phyloP scores from a whole-genome alignment of 2,888 invertebrate genomes.

The Ophion obscuratus region DNA sequence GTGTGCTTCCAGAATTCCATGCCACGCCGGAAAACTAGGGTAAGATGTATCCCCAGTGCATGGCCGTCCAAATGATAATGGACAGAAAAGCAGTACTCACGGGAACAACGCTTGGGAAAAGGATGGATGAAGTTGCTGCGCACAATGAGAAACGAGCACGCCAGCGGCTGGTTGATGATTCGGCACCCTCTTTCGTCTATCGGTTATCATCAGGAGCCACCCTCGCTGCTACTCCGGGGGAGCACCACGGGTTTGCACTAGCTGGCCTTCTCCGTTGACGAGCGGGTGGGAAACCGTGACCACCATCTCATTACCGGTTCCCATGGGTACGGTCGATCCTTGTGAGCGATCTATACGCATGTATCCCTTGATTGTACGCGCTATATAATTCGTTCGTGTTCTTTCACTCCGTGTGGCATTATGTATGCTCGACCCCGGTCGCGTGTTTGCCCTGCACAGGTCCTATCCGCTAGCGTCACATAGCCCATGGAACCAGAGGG shows the following conservation, averaged over 20 bases:
- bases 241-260: conserved; percentile 42
- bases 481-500: conserved; percentile 68
- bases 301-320: conserved; percentile 84
- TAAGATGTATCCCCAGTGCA: background rate
- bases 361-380: conserved; percentile 39
- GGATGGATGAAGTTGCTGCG: conserved; percentile 51
- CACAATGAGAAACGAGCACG: conserved; percentile 45
- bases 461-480: conserved; percentile 52
- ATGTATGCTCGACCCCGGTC: conserved; percentile 63
- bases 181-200: conserved; percentile 40
- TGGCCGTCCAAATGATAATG: background rate
- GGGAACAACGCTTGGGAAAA: background rate
- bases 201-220: conserved; percentile 55
- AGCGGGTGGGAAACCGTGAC: conserved; percentile 82
- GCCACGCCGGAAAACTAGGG: background rate
- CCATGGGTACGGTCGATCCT: conserved; percentile 79
- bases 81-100: background rate
- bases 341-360: conserved; percentile 46
- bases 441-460: conserved; percentile 73
- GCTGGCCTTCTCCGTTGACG: conserved; percentile 44
- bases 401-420: conserved; percentile 36
- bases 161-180: conserved; percentile 51
- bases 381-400: conserved; percentile 58
- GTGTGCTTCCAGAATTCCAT: background rate
- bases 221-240: conserved; percentile 36